Base-by-base conservation (phyloP, 2,113 vertebrate species). In the Barbus barbus region DNA sequence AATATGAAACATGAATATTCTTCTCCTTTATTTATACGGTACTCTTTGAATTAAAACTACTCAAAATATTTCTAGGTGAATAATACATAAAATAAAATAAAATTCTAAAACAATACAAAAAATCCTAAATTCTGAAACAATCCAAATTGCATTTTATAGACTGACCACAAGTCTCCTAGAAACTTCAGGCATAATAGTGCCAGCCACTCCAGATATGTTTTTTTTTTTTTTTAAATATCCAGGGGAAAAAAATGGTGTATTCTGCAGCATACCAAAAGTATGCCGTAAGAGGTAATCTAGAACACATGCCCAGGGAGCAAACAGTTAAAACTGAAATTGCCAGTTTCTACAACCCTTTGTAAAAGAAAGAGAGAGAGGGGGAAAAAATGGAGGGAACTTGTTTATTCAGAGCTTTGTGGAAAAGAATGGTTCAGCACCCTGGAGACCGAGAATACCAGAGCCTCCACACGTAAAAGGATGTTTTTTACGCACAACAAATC, bases 401-500 rank as follows among this genome's bases (percentile, higher is more conserved):
- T 98, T 98, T 97, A 97, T 98, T 97, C 96, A 96, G 95, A 96
- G 94, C 93, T 92, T 93, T 94, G 94, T 93, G 92, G 94, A 92
- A 95, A 94, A 95, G 95, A 96, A 96, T 94, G 93, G 94, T 93
- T 93, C 94, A 94, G 94, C 91, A 95, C 96, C 94, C 96, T 90
- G 89, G 96, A 95, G 96, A 96, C 90, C 93, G 91, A 91, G 93
- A 95, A 95, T 94, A 93, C 94, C 89, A 93, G 94, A 95, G 95
- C 92, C 94, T 95, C 94, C 84, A 94, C 93, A 95, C 93, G 92
- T 94, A 95, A 95, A 95, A 94, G 94, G 95, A 95, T 96, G 95
- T 96, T 96, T 96, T 95, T 95, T 95, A 96, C 95, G 94, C 94
- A 94, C 94, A 94, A 96, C 95, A 97, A 97, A 98, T 97, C 96